These are phyloP conservation scores for Hesperophylax magnus DNA, from an alignment of 1,140 invertebrate species.

Conservation along the genomic window DNA sequence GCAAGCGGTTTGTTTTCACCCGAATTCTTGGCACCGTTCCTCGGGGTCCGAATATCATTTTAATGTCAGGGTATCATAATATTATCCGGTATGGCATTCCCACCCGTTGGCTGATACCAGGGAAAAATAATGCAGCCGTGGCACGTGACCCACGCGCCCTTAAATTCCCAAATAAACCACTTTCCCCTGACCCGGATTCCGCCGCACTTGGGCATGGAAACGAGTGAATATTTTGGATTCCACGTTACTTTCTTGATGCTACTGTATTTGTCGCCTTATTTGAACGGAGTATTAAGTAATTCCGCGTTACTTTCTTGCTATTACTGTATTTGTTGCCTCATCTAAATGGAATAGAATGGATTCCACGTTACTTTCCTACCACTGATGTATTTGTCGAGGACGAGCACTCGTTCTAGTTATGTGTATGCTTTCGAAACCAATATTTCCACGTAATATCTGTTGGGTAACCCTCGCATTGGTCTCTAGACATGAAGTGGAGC, in stretches of 20 bases:
- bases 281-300: not conserved
- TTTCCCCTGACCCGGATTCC: conserved; percentile 28
- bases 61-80: not conserved
- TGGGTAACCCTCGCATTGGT: too few species aligned
- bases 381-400: too few species aligned
- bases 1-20: not conserved
- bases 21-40: conserved; percentile 8
- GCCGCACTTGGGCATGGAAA: not conserved
- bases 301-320: not conserved
- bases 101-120: not conserved
- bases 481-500: too few species aligned
- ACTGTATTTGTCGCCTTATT: not conserved
- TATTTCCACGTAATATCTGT: too few species aligned
- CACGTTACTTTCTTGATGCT: not conserved
- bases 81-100: not conserved
- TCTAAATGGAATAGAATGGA: too few species aligned
- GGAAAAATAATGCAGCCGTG: conserved; percentile 26
- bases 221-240: conserved; percentile 1
- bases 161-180: conserved; percentile 33
- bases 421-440: too few species aligned
- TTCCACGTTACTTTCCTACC: too few species aligned
- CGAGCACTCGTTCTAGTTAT: too few species aligned
- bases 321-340: not conserved
- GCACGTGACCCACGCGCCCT: conserved; percentile 31
- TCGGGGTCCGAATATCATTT: conserved; percentile 4